Percentiles rank a stretch among this genome's conserved stretches.
Conservation (phyloP, 2,888 invertebrate species). For the Phengaris alcon region DNA sequence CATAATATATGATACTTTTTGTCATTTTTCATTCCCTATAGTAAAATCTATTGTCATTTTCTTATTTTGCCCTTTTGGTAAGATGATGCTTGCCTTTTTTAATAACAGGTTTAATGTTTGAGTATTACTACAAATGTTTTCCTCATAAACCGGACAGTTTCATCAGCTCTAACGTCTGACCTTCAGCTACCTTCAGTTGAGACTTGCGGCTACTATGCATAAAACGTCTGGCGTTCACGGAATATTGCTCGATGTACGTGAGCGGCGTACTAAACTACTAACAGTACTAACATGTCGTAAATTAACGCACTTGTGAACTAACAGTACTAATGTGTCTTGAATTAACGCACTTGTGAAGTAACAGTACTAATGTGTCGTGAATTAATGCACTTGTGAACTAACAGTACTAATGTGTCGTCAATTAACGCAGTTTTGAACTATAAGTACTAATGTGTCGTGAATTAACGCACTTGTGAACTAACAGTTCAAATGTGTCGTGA, state of each 20-base stretch:
- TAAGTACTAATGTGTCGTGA: too few relatives aligned
- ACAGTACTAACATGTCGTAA: neutral
- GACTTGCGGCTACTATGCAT: neutral
- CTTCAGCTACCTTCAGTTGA: neutral
- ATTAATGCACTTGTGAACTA: too few relatives aligned
- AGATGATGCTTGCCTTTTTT: neutral
- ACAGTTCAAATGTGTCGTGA: too few relatives aligned
- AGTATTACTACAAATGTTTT: neutral
- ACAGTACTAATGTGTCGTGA: too few relatives aligned
- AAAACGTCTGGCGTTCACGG: neutral
- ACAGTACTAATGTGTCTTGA: neutral
- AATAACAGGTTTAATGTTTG: neutral
- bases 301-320: neutral
- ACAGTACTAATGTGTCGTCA: too few relatives aligned
- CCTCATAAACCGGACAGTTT: neutral
- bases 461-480: too few relatives aligned
- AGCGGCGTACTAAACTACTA: neutral
- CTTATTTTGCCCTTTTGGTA: neutral
- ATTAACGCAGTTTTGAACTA: too few relatives aligned
- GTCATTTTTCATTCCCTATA: too few relatives aligned
- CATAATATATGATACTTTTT: too few relatives aligned
- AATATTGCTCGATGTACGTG: conserved; percentile 1
- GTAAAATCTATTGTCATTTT: neutral
- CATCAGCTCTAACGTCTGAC: neutral
- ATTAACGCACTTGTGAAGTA: neutral